Base-by-base conservation (phyloP, 2,113 vertebrate species). In the Archilochus colubris region DNA sequence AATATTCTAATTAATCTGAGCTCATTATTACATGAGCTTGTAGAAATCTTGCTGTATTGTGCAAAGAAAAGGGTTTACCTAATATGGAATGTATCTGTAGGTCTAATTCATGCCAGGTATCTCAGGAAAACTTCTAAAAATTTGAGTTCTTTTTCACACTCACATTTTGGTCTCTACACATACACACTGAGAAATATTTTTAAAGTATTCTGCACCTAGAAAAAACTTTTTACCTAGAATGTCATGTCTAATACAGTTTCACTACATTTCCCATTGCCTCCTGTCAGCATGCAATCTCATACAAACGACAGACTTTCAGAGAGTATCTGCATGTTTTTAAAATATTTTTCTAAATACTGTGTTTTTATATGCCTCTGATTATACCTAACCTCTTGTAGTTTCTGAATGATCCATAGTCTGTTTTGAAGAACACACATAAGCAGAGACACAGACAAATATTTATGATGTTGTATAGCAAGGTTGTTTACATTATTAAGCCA, bases 191-290 rank as follows among this genome's bases (percentile, higher is more conserved):
- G 8, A 57, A 72, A 76, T 12, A 54, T 17, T 73, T 55, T 86
- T 4, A 63, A 43, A 20, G 6, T 27, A 43, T 66, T 81, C 7
- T 70, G 2, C 6, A 20, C 6, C 7, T 15, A 20, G 22, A 83
- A 82, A 69, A 63, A 38, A 36, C 15, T 51, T 20, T 68, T 33
- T 54, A 50, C 6, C 9, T 82, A 59, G 16, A 64, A 50, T 55
- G 4, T 8, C 24, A 54, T 6, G 3, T 79, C 4, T 43, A 54
- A 17, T 7, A 43, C 48, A 20, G 7, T 8, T 64, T 80, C 17
- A 36, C 4, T 2, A 1, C 5, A 1, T 31, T 70, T 74, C 13
- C 13, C 6, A 25, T 10, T 70, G 28, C 2, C 4, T 86, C 14
- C 13, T 8, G 64, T 73, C 19, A 51, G 9, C 9, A 24, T 28